These are phyloP conservation scores for Phyto melanocephala DNA, from an alignment of 2,888 invertebrate species.

Conservation along the genomic window DNA sequence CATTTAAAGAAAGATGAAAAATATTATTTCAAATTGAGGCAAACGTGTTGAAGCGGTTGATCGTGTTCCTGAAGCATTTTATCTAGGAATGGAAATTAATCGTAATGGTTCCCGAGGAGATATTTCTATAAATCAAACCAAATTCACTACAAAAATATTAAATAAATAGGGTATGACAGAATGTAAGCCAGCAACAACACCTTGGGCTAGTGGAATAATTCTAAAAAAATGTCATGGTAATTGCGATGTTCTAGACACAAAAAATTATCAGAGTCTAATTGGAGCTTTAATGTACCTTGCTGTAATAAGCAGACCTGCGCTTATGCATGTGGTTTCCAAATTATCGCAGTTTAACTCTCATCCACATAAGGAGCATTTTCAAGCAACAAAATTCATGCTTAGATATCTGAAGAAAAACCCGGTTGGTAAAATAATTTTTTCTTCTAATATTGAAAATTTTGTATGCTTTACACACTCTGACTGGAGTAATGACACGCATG, in stretches of 20 bases:
- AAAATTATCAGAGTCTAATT: conserved; percentile 41
- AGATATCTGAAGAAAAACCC: conserved; percentile 31
- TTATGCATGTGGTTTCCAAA: not conserved
- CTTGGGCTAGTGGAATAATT: conserved; percentile 35
- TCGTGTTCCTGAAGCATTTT: conserved; percentile 44
- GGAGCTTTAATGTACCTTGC: too few species aligned
- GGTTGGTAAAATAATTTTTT: conserved; percentile 5
- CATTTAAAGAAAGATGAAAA: not conserved
- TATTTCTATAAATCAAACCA: conserved; percentile 41
- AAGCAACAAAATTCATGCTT: not conserved
- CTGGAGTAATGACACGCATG: not conserved
- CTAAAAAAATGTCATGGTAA: conserved; percentile 39
- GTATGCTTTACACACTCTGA: not conserved
- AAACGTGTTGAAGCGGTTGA: conserved; percentile 43
- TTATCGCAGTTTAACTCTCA: not conserved
- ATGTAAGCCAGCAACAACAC: conserved; percentile 42
- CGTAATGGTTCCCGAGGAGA: conserved; percentile 39
- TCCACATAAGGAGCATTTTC: not conserved
- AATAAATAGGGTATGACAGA: conserved; percentile 38
- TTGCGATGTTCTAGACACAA: conserved; percentile 17
- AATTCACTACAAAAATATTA: conserved; percentile 34
- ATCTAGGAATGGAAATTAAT: conserved; percentile 50
- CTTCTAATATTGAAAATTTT: not conserved
- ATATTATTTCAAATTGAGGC: not conserved
- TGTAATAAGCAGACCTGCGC: too few species aligned